Evolutionary conservation across 2,797 vertebrate genomes (phyloP), one percentile per base, ranked within the genome.

Genomic region (Rhabdomys pumilio): DNA sequence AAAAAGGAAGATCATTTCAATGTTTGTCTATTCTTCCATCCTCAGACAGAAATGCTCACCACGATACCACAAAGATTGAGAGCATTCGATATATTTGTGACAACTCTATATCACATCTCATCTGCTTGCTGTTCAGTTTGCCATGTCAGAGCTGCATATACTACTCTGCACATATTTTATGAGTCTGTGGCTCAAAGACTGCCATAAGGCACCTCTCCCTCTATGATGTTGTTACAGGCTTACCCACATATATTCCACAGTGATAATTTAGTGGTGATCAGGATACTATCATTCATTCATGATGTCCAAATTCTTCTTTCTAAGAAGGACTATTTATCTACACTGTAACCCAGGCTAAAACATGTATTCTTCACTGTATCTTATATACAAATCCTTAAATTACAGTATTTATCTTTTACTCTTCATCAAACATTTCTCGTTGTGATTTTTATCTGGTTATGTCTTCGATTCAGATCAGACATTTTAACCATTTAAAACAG

Each of bases 401-500:
- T 72, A 10, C 17, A 69, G 1, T 73, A 50, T 73, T 95, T 77
- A 17, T 63, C 44, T 81, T 81, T 88, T 38, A 59, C 4, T 84
- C 10, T 73, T 92, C 41, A 55, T 86, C 76, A 57, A 90, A 61
- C 6, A 50, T 24, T 92, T 69, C 17, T n/a, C 57, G 73, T 34
- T 91, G 17, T 63, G 26, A 89, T 93, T 87, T 76, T 34, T 79
- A 53, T 81, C 59, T 61, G 59, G 3, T 67, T 89, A 87, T 80
- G 80, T 93, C 31, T 77, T 81, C 19, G 24, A 67, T 24, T 89
- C 63, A 79, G 10, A 75, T 38, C 34, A 55, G 6, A 77, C 63
- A 85, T 72, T 24, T 47, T 41, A 63, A 0, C 76, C 44, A 91
- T 67, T 61, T n/a, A 72, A 24, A 44, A 5, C 77, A 92, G 77